Percentiles rank a stretch among this genome's conserved stretches.
Conservation (phyloP, 2,113 vertebrate genomes). For the Arothron firmamentum region DNA sequence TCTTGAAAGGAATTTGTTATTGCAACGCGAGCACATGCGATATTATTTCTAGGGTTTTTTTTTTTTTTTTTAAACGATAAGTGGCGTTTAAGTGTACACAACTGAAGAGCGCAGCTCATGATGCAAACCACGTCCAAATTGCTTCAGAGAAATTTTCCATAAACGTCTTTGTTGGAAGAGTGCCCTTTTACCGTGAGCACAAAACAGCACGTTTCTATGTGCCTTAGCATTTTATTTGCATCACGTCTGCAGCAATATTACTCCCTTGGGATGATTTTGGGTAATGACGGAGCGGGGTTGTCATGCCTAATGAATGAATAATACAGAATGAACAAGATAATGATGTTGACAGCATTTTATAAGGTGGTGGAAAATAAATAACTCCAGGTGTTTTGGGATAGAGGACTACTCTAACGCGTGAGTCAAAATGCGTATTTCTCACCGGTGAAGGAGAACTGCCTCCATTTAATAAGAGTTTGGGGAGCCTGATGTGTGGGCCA, state of each 20-base stretch:
- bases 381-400: slow-evolving; percentile 56
- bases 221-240: slow-evolving; percentile 57
- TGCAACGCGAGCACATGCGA: slow-evolving; percentile 25
- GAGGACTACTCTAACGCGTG: slow-evolving; percentile 23
- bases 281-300: slow-evolving; percentile 29
- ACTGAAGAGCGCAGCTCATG: slow-evolving; percentile 28
- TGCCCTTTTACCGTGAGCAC: slow-evolving; percentile 34
- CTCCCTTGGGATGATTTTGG: slow-evolving; percentile 26
- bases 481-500: slow-evolving; percentile 25
- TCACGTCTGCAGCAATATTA: slow-evolving; percentile 35
- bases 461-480: not conserved
- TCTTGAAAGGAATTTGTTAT: slow-evolving; percentile 48
- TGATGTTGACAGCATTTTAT: slow-evolving; percentile 41
- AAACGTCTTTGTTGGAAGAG: slow-evolving; percentile 52
- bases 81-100: slow-evolving; percentile 43
- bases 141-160: slow-evolving; percentile 62
- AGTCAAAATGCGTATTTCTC: slow-evolving; percentile 50
- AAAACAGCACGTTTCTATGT: slow-evolving; percentile 53
- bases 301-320: slow-evolving; percentile 46
- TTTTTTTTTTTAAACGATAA: slow-evolving; percentile 11
- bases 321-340: slow-evolving; percentile 22
- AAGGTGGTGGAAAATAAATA: slow-evolving; percentile 47
- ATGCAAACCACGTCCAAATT: slow-evolving; percentile 38
- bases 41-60: not conserved
- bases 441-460: not conserved